Evolutionary conservation across 2,113 vertebrate genomes (phyloP).

Genomic region (Piprites chloris): DNA sequence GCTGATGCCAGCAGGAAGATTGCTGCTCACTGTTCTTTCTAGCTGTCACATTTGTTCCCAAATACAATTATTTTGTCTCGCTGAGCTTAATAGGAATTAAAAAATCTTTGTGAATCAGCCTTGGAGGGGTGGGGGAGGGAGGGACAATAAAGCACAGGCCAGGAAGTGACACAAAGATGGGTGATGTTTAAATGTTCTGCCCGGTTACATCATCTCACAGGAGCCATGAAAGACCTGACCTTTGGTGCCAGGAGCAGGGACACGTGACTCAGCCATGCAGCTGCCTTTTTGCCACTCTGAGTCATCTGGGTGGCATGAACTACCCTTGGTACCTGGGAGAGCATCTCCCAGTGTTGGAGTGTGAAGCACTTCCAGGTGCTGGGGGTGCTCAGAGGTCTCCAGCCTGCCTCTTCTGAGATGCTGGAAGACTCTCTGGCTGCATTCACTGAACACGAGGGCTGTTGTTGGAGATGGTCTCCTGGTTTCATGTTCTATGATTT

Average conservation of each 20-base stretch:
- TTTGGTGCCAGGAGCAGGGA: background rate
- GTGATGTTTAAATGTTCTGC: background rate
- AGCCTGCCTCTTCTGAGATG: rapidly evolving
- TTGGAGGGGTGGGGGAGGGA: background rate
- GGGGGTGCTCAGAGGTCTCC: background rate
- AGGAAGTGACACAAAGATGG: background rate
- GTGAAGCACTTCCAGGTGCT: background rate
- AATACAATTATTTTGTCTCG: conserved; percentile 24
- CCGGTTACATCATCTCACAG: rapidly evolving
- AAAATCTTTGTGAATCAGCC: conserved; percentile 49
- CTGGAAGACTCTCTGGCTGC: background rate
- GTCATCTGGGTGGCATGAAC: background rate
- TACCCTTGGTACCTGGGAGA: background rate
- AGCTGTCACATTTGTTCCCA: conserved; percentile 42
- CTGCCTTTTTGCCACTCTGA: background rate
- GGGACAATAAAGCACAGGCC: background rate
- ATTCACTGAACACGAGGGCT: background rate
- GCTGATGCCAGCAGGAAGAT: background rate
- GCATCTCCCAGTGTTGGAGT: background rate
- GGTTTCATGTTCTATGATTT: background rate
- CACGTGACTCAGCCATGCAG: background rate
- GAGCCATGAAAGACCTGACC: background rate
- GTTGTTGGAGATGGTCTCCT: background rate
- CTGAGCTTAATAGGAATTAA: conserved; percentile 29
- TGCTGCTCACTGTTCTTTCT: background rate